Evolutionary conservation across 2,113 vertebrate species (phyloP), one percentile per base, ranked within the genome.

Genomic region (Monopterus albus): DNA sequence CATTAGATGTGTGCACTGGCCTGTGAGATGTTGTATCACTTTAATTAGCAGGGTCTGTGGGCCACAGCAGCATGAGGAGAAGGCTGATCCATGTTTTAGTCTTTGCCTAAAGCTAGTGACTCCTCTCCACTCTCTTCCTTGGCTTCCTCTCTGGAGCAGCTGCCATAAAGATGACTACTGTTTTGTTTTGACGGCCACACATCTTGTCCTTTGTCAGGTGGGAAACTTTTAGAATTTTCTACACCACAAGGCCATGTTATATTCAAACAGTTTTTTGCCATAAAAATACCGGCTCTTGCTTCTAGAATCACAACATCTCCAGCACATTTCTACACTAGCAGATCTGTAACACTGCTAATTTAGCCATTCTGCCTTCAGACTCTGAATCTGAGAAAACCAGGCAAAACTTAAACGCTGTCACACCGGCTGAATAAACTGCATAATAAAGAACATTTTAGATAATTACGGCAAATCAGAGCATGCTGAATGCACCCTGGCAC

Each of bases 1-100:
- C 78, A 91, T 91, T 91, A 91, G 82, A 89, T 84, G 83, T 89
- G 91, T 26, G 79, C 92, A 90, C 83, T 84, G 83, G 88, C 75
- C 90, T 90, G 88, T 92, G 88, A 88, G 88, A 91, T 91, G 87
- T 91, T 89, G 89, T 81, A 90, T 91, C 88, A 83, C 85, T 91
- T 92, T 91, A 92, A 92, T 93, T 92, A 93, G 88, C 15, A 51
- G 58, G 55, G 83, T 83, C 82, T 81, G 58, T 81, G 87, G 84
- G 84, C 73, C 66, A 46, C 71, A 29, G 69, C 72, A 31, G 83
- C 65, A 49, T 40, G 53, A 46, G 62, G 62, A 83, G 78, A 81
- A 73, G 85, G 77, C 64, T 83, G 82, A 86, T 84, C 68, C n/a
- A 58, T 86, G 75, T 88, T 86, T 85, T 89, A 85, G 89, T 82